Base-by-base conservation (phyloP, 2,888 invertebrate species). In the Allolobophora icterica region DNA sequence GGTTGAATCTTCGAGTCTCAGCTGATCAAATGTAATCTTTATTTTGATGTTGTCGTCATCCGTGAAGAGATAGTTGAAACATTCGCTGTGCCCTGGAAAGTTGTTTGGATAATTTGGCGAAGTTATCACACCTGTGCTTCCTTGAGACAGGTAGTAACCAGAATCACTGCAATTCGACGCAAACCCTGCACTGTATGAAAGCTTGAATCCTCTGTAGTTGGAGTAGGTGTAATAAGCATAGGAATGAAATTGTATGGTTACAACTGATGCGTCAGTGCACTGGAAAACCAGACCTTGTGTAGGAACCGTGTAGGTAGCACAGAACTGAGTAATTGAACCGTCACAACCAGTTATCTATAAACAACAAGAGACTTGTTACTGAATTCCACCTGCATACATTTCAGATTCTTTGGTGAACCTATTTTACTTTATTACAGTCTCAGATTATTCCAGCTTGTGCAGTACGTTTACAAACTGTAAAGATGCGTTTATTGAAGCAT, bases 21-120 rank as follows among this genome's bases (percentile, higher is more conserved):
- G 83, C 83, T 83, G 83, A 33, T 83, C 83, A 33, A 83, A 83
- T 30, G 30, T 83, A 24, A 83, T 83, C 15, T 24, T 83, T 33
- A 83, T 33, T 33, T 13, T 30, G 21, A 33, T 83, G 83, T 21
- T 33, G 1, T 83, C 83, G 33, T 83, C 83, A 24, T 83, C 83
- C n/a, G 83, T 83, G 83, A 83, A 83, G 83, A 83, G 83, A 83
- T 83, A 83, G 83, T 83, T 83, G 83, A 83, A 83, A 24, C 83
- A 83, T 83, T 83, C 83, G 83, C 83, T 83, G 83, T 83, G 15
- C 5, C 83, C 83, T 30, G 83, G 83, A 33, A 83, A 83, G 33
- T 83, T 33, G 83, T 33, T 33, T 1, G 83, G 83, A 33, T 33
- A 83, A 21, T 83, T 83, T 30, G 83, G 83, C 8, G 83, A 83